Conservation (phyloP, 2,797 vertebrate genomes). For the Poecilia gillii region DNA sequence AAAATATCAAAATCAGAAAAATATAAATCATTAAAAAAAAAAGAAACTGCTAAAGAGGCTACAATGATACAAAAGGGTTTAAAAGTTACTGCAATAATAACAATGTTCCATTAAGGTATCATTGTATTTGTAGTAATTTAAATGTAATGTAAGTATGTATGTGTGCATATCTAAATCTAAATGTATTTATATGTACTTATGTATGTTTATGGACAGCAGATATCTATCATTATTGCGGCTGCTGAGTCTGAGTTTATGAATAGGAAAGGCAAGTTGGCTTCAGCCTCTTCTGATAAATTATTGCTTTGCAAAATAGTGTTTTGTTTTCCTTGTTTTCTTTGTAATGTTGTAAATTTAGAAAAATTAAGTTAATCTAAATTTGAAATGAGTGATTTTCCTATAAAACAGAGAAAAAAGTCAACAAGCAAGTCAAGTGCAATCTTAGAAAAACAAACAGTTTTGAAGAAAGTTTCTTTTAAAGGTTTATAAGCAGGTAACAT, state of each 20-base stretch:
- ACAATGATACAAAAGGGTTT: constrained; percentile 4
- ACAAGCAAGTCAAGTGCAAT: background rate
- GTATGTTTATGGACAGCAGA: too few relatives aligned
- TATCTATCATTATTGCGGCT: too few relatives aligned
- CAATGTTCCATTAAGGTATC: background rate
- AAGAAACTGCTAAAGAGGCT: constrained; percentile 14
- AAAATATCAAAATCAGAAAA: background rate
- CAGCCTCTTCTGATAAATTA: too few relatives aligned
- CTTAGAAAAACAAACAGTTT: background rate
- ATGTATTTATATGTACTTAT: too few relatives aligned
- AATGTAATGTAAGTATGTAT: too few relatives aligned
- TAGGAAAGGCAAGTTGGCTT: too few relatives aligned
- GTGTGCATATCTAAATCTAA: too few relatives aligned
- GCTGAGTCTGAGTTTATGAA: too few relatives aligned
- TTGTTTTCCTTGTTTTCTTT: too few relatives aligned
- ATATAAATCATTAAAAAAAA: background rate
- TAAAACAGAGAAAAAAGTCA: background rate
- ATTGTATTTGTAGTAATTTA: background rate
- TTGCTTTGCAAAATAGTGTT: too few relatives aligned
- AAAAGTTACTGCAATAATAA: background rate
- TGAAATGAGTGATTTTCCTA: background rate
- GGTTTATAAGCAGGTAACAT: background rate
- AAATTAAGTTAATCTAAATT: too few relatives aligned
- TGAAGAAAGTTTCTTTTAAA: background rate
- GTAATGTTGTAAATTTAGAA: too few relatives aligned